Base-by-base conservation (phyloP, 2,797 vertebrate species). In the Diplodus puntazzo region DNA sequence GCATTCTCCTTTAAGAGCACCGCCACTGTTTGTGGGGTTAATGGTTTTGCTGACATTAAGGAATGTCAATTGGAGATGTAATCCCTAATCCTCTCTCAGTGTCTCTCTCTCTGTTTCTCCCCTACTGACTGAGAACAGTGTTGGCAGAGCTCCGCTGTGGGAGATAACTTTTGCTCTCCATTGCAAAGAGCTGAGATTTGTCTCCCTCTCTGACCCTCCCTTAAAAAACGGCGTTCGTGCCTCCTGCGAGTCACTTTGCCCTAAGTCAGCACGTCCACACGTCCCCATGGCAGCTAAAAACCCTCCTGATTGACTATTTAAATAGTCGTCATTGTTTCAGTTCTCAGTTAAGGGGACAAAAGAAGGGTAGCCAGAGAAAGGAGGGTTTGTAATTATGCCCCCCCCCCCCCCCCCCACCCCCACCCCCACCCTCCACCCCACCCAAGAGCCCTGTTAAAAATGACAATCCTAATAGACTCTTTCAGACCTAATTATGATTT, bases 401-500 rank as follows among this genome's bases (percentile, higher is more conserved):
- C 83, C 80, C 75, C 45, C 48, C 45, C 55, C 12, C 65, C 25
- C n/a, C 17, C 50, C 69, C 69, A 64, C 77, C 84, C 82, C n/a
- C n/a, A n/a, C n/a, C n/a, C 45, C 54, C 34, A 52, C 48, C 45
- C 55, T 16, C 65, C 25, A 27, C 17, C 50, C 69, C 69, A 64
- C 77, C 84, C 82, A 77, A 74, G 82, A 82, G 86, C 89, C 87
- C 88, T 11, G 87, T 94, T 94, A 92, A 92, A 94, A 92, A 93
- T 94, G 93, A 92, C 93, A 93, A 90, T 94, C 86, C 90, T 94
- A 95, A 95, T 94, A 88, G 93, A 93, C 87, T 93, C 92, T 91
- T 94, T 95, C 92, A 92, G 92, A 88, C 90, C 92, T 95, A 92
- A 95, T 95, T 95, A 94, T 91, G 91, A 94, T 94, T 94, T 92